These are phyloP conservation scores for Galeopterus variegatus DNA, from an alignment of 2,113 vertebrate species.

Conservation along the genomic window DNA sequence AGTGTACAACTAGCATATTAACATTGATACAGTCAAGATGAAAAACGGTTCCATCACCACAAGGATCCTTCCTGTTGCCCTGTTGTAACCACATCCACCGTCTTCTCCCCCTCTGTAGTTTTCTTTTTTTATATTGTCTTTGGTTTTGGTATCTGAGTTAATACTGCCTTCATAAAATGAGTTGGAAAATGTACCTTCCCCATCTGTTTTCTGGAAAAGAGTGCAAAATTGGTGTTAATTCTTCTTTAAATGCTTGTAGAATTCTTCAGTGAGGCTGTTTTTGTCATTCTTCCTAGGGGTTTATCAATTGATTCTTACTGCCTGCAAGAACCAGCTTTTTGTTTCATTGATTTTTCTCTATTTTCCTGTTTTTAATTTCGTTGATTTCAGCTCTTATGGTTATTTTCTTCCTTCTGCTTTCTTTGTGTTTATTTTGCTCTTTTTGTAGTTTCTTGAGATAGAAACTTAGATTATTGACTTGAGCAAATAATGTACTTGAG, in stretches of 20 bases:
- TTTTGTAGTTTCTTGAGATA: slow-evolving; percentile 14
- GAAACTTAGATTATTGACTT: slow-evolving; percentile 6
- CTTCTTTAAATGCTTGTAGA: not conserved
- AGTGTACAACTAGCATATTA: not conserved
- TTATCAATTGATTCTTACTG: not conserved
- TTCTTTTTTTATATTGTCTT: slow-evolving; percentile 4
- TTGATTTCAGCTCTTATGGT: not conserved
- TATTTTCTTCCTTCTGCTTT: slow-evolving; percentile 12
- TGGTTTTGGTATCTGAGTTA: not conserved
- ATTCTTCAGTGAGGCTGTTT: not conserved
- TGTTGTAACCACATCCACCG: not conserved
- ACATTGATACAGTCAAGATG: not conserved
- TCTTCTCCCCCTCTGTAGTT: not conserved
- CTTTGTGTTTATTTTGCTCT: slow-evolving; percentile 4
- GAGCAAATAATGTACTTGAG: not conserved
- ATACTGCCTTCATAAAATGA: slow-evolving; percentile 13
- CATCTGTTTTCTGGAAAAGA: slow-evolving; percentile 24
- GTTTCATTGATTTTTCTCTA: slow-evolving; percentile 21
- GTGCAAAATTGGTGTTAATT: slow-evolving; percentile 15
- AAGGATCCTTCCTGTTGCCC: slow-evolving; percentile 36
- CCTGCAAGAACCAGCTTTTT: slow-evolving; percentile 1
- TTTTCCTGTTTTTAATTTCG: slow-evolving; percentile 19
- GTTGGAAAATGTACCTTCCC: not conserved
- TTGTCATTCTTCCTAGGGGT: not conserved
- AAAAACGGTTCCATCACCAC: not conserved